phyloP scores from a whole-genome alignment of 2,888 invertebrate genomes.

The Sarcophaga rosellei region DNA sequence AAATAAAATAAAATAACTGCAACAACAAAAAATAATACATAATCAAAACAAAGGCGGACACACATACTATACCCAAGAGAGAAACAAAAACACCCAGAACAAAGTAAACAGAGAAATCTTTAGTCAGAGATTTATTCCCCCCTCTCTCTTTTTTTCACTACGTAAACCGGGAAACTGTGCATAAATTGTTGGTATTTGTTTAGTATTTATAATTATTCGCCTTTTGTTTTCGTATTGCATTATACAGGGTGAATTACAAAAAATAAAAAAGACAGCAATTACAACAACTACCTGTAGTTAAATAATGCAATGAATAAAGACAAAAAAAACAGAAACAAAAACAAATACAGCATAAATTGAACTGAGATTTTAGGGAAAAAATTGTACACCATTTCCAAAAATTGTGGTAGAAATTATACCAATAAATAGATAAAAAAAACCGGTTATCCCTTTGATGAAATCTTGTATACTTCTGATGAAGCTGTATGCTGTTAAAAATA shows the following conservation, averaged over 20 bases:
- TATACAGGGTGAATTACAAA: too few species aligned
- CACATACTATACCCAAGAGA: background rate
- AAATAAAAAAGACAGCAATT: background rate
- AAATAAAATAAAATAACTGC: background rate
- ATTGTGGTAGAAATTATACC: background rate
- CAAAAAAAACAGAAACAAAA: conserved; percentile 12
- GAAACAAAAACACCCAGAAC: conserved; percentile 20
- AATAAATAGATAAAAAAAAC: background rate
- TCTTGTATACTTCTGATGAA: too few species aligned
- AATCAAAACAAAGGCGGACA: conserved; percentile 53
- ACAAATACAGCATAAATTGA: background rate
- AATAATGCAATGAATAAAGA: conserved; percentile 4
- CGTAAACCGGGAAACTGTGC: conserved; percentile 5
- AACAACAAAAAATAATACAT: background rate
- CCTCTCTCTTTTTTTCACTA: background rate
- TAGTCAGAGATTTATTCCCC: conserved; percentile 27
- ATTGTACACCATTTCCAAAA: conserved; percentile 27
- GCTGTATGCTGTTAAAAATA: too few species aligned
- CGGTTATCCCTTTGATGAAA: too few species aligned
- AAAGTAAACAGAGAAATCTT: conserved; percentile 27
- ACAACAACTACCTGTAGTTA: conserved; percentile 26
- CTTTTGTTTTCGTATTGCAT: background rate
- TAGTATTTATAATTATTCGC: background rate
- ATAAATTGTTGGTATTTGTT: too few species aligned
- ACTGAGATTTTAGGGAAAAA: background rate